These are phyloP conservation scores for Lepidostoma basale DNA, from an alignment of 1,140 invertebrate species.

Conservation along the genomic window DNA sequence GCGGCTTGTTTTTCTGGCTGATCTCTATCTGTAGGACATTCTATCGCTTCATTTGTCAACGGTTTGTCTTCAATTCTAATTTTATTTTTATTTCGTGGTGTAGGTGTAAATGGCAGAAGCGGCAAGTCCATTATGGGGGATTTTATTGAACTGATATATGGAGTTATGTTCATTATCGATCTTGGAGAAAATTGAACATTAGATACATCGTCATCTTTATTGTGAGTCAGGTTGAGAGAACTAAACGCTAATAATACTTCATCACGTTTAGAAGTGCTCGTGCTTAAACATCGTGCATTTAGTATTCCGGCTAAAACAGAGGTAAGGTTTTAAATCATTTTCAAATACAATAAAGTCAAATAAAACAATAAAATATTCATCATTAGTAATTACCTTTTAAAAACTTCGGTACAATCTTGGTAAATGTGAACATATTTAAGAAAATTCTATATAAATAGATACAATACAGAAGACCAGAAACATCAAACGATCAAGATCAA, in stretches of 20 bases:
- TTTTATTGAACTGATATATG: conserved; percentile 6
- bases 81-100: conserved; percentile 18
- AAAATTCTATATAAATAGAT: too few relatives aligned
- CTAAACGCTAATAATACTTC: conserved; percentile 13
- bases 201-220: background rate
- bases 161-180: conserved; percentile 25
- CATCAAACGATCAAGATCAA: too few relatives aligned
- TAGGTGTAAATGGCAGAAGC: conserved; percentile 20
- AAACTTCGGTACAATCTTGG: too few relatives aligned
- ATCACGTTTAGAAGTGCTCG: background rate
- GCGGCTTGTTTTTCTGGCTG: conserved; percentile 68
- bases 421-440: too few relatives aligned
- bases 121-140: conserved; percentile 37
- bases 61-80: conserved; percentile 34
- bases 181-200: conserved; percentile 31
- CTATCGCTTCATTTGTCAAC: conserved; percentile 19
- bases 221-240: background rate
- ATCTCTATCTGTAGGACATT: conserved; percentile 49
- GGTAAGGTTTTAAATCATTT: conserved; percentile 3
- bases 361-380: too few relatives aligned
- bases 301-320: conserved; percentile 19
- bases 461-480: too few relatives aligned
- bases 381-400: too few relatives aligned
- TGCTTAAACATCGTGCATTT: conserved; percentile 9
- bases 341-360: too few relatives aligned